Evolutionary conservation across 1,140 invertebrate genomes (phyloP), one percentile per base, ranked within the genome.

Genomic region (Sarcophaga peregrina): DNA sequence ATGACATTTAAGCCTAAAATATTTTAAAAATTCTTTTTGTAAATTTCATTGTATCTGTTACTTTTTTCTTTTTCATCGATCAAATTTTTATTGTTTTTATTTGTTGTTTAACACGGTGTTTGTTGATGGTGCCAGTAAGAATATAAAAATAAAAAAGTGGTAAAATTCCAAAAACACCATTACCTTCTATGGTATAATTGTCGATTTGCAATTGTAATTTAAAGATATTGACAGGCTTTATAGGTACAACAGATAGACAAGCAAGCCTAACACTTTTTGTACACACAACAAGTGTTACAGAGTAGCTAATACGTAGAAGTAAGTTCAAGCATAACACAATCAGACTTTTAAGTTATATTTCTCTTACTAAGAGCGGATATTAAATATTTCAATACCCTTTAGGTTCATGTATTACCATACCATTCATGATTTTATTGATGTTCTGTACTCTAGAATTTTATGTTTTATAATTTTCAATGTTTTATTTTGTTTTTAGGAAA

Each of bases 1-100:
- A 17, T 78, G 75, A 78, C 75, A 78, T 78, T 78, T 78, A 78
- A 78, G 75, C 75, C 75, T 78, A 78, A 78, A 78, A 78, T 78
- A 78, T 78, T 78, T 78, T n/a, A n/a, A 47, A 78, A 52, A 45
- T 50, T 17, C n/a, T 25, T 17, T 68, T 68, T 68, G 62, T 17
- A 17, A 45, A 76, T 76, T 58, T 47, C 62, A 25, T 72, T 5
- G 62, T 72, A 25, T 72, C 10, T 11, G 10, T 62, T 17, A 25
- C n/a, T 20, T 76, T 48, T 37, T 75, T 10, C 11, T 75, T 47
- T 75, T n/a, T 75, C 47, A 45, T 75, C 47, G 15, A 47, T 76
- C 13, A 15, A 47, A n/a, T 76, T 76, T 76, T 76, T 13, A 6
- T n/a, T n/a, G 54, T 58, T 8, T 68, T 25, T 8, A 37, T 68